Evolutionary conservation across 1,140 invertebrate genomes (phyloP).

Genomic region (Drosophila albomicans): DNA sequence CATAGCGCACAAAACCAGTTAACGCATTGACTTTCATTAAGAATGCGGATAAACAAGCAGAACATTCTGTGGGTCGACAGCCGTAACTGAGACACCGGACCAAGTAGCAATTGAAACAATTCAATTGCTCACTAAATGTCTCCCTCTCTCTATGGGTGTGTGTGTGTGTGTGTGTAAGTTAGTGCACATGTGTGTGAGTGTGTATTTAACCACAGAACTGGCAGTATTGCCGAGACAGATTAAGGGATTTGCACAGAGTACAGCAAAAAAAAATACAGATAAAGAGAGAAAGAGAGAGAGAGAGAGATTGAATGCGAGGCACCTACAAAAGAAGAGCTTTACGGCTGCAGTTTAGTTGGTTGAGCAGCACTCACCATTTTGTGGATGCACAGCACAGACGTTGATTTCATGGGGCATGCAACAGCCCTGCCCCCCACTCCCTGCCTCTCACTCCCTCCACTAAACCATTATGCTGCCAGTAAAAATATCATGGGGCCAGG

Average conservation of each 20-base stretch:
- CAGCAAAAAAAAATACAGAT: neutral
- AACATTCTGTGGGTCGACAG: constrained; percentile 5
- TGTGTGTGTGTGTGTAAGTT: constrained; percentile 41
- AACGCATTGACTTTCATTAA: constrained; percentile 70
- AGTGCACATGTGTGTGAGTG: constrained; percentile 35
- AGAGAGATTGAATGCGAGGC: neutral
- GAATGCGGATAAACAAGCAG: constrained; percentile 58
- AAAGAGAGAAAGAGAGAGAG: no score
- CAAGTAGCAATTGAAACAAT: constrained; percentile 78
- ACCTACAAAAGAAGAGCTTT: constrained; percentile 25
- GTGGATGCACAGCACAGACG: constrained; percentile 52
- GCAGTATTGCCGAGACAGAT: constrained; percentile 67
- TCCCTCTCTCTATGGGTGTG: constrained; percentile 22
- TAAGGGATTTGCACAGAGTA: constrained; percentile 67
- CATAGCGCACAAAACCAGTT: constrained; percentile 22
- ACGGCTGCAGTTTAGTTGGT: constrained; percentile 25
- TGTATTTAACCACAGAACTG: constrained; percentile 61
- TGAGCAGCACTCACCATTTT: constrained; percentile 49
- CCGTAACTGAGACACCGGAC: constrained; percentile 46
- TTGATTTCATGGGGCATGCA: constrained; percentile 54
- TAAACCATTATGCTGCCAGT: constrained; percentile 29
- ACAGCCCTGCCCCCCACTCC: constrained; percentile 3
- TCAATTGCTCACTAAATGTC: constrained; percentile 65
- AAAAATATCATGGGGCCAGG: constrained; percentile 27
- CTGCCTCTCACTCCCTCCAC: neutral